These are phyloP conservation scores for Odontamblyopus lacepedii DNA, from an alignment of 2,797 vertebrate genomes.

Conservation along the genomic window DNA sequence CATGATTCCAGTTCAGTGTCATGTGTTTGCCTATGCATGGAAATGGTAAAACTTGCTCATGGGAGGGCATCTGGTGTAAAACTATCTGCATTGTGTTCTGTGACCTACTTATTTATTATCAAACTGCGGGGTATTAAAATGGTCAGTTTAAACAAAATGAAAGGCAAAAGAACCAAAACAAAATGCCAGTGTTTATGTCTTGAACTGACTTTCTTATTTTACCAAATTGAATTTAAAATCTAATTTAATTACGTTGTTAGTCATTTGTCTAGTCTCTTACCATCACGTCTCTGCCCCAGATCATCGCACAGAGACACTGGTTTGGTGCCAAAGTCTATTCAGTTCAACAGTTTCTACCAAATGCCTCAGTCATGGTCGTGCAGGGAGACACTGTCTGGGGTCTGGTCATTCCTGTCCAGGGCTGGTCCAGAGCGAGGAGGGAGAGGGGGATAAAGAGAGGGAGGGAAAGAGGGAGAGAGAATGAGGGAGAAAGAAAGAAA, in stretches of 20 bases:
- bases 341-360: slow-evolving; percentile 5
- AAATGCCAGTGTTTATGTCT: not conserved
- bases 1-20: too few species aligned
- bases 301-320: slow-evolving; percentile 2
- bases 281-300: slow-evolving; percentile 13
- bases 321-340: slow-evolving; percentile 1
- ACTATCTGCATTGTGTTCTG: not conserved
- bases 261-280: slow-evolving; percentile 9
- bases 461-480: not conserved
- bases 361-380: slow-evolving; percentile 29
- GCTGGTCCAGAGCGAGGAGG: slow-evolving; percentile 14
- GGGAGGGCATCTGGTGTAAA: not conserved
- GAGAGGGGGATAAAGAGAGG: slow-evolving; percentile 1
- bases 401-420: slow-evolving; percentile 36
- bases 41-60: not conserved
- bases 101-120: not conserved
- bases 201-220: not conserved
- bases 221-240: not conserved
- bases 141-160: not conserved
- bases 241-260: not conserved
- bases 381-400: slow-evolving; percentile 23
- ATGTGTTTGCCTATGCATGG: too few species aligned
- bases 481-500: not conserved
- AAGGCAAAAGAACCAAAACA: not conserved
- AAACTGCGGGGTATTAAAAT: not conserved